Evolutionary conservation across 2,113 vertebrate species (phyloP).

Genomic region (Phrynosoma platyrhinos): DNA sequence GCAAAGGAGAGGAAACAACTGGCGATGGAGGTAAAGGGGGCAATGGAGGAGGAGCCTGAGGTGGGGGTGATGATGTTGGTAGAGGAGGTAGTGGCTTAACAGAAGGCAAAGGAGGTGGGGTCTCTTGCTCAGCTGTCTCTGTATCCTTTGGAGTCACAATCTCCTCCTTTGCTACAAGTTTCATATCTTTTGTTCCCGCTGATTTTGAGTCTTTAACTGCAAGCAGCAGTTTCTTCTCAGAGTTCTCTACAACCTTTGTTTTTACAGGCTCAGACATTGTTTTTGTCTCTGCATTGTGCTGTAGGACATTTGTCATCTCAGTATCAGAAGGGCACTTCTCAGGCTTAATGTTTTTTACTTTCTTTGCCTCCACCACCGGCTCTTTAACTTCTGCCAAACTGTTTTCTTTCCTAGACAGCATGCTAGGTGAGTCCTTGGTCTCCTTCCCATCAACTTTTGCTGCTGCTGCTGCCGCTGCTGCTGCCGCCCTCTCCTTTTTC

Average conservation of each 20-base stretch:
- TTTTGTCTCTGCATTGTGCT: constrained; percentile 72
- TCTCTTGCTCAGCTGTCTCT: constrained; percentile 76
- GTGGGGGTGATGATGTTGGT: constrained; percentile 81
- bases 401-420: constrained; percentile 77
- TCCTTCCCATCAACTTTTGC: constrained; percentile 84
- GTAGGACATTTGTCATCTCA: constrained; percentile 61
- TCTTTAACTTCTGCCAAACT: constrained; percentile 77
- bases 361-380: constrained; percentile 75
- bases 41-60: constrained; percentile 76
- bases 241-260: constrained; percentile 77
- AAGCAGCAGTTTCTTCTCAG: constrained; percentile 76
- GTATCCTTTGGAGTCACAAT: constrained; percentile 76
- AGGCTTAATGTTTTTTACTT: constrained; percentile 73
- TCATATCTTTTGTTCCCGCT: constrained; percentile 76
- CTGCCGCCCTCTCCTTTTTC: constrained; percentile 93
- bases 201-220: constrained; percentile 73
- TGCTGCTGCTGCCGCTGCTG: constrained; percentile 87
- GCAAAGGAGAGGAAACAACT: constrained; percentile 71
- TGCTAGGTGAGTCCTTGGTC: constrained; percentile 76
- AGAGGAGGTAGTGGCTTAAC: constrained; percentile 82
- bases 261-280: constrained; percentile 69
- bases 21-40: constrained; percentile 79
- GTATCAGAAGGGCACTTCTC: constrained; percentile 76
- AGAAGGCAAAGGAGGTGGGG: constrained; percentile 75
- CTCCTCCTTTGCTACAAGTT: constrained; percentile 74